Percentiles rank a stretch among this genome's conserved stretches.
Evolutionary conservation across 2,888 invertebrate species (phyloP).

Genomic region (Marronus borbonicus): DNA sequence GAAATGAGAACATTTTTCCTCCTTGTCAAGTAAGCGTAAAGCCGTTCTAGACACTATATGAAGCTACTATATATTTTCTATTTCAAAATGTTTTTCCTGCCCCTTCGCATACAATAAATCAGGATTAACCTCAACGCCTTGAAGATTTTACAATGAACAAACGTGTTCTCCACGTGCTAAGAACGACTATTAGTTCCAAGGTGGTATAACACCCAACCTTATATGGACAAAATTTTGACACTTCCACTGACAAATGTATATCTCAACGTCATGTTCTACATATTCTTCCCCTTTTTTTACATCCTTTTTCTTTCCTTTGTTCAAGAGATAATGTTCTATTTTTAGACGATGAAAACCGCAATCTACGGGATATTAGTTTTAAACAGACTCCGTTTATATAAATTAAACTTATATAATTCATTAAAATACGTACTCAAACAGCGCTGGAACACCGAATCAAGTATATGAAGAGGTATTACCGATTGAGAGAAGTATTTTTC

Average conservation of each 20-base stretch:
- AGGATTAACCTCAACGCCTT: slow-evolving; percentile 60
- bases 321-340: neutral
- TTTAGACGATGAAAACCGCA: neutral
- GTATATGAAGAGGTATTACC: no score
- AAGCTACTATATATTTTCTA: slow-evolving; percentile 64
- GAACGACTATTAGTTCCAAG: slow-evolving; percentile 42
- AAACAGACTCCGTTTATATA: no score
- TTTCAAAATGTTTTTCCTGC: slow-evolving; percentile 62
- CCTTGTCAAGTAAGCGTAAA: slow-evolving; percentile 63
- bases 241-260: slow-evolving; percentile 36
- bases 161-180: slow-evolving; percentile 54
- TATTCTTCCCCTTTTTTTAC: slow-evolving; percentile 25
- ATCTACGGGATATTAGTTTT: no score
- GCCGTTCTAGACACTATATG: slow-evolving; percentile 62
- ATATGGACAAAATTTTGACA: slow-evolving; percentile 44
- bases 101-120: slow-evolving; percentile 66
- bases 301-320: slow-evolving; percentile 10
- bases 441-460: no score
- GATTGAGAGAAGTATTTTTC: no score
- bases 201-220: slow-evolving; percentile 29
- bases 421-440: no score
- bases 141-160: slow-evolving; percentile 57
- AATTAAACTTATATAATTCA: no score
- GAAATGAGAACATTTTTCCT: slow-evolving; percentile 65
- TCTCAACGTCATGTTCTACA: slow-evolving; percentile 32